Conservation (phyloP, 2,888 invertebrate genomes). For the Pherbina coryleti region DNA sequence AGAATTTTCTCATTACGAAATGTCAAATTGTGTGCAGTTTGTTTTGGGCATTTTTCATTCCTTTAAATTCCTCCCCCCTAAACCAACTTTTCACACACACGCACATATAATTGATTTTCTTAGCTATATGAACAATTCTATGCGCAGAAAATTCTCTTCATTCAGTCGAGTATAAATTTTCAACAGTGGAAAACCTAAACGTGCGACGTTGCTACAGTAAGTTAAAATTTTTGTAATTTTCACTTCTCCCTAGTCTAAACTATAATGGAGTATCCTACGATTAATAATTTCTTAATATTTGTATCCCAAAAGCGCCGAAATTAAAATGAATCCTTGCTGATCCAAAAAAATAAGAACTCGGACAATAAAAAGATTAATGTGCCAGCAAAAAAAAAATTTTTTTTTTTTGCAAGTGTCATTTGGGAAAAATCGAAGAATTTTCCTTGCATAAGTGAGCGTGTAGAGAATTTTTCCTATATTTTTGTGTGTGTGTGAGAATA, state of each 20-base stretch:
- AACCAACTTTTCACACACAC: not conserved
- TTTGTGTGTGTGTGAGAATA: conserved; percentile 12
- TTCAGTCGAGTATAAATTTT: conserved; percentile 43
- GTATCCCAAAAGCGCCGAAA: not conserved
- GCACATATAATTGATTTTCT: conserved; percentile 14
- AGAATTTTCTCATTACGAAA: not conserved
- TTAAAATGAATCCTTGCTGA: not conserved
- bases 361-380: not conserved
- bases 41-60: not conserved
- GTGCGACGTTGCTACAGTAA: conserved; percentile 20
- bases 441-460: conserved; percentile 30
- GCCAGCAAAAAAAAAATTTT: conserved; percentile 23
- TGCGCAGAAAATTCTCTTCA: conserved; percentile 29
- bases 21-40: not conserved
- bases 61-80: too few species aligned
- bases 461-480: conserved; percentile 28
- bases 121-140: not conserved
- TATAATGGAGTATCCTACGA: not conserved
- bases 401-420: conserved; percentile 42
- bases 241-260: not conserved
- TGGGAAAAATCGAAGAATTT: conserved; percentile 48
- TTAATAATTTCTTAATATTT: not conserved
- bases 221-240: not conserved
- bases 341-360: not conserved
- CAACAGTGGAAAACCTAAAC: conserved; percentile 38